These are phyloP conservation scores for Malurus cyaneus DNA, from an alignment of 2,113 vertebrate genomes.

Conservation along the genomic window DNA sequence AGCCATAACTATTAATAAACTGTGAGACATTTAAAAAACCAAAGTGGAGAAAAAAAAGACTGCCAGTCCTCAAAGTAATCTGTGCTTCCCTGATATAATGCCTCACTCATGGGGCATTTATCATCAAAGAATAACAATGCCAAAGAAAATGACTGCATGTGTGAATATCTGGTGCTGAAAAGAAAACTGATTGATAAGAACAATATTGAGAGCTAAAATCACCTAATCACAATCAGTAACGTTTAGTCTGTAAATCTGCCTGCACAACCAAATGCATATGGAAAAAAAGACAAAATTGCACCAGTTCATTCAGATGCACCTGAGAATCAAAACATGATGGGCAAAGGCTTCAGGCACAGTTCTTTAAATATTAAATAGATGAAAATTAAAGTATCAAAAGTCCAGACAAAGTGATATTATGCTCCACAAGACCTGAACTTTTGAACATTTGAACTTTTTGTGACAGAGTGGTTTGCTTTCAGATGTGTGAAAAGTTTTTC, in stretches of 20 bases:
- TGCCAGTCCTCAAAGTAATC: not conserved
- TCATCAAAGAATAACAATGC: constrained; percentile 20
- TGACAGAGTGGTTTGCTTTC: not conserved
- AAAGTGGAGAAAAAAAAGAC: not conserved
- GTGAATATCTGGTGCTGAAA: not conserved
- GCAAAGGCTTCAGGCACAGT: not conserved
- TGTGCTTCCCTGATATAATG: not conserved
- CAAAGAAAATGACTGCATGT: not conserved
- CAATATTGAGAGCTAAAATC: not conserved
- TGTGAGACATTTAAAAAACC: not conserved
- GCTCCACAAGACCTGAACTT: not conserved
- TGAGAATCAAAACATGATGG: not conserved
- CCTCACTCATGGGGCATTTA: not conserved
- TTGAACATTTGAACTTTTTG: not conserved
- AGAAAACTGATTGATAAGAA: constrained; percentile 23
- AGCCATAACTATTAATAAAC: not conserved
- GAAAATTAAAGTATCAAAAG: not conserved
- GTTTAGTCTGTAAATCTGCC: not conserved
- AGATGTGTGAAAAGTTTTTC: not conserved
- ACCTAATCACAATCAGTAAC: constrained; percentile 44
- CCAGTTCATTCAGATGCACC: not conserved
- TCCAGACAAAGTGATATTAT: not conserved
- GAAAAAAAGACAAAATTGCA: not conserved
- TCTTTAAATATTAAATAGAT: not conserved
- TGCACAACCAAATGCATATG: not conserved